Conservation (phyloP, 2,113 vertebrate genomes). For the Corynorhinus townsendii region DNA sequence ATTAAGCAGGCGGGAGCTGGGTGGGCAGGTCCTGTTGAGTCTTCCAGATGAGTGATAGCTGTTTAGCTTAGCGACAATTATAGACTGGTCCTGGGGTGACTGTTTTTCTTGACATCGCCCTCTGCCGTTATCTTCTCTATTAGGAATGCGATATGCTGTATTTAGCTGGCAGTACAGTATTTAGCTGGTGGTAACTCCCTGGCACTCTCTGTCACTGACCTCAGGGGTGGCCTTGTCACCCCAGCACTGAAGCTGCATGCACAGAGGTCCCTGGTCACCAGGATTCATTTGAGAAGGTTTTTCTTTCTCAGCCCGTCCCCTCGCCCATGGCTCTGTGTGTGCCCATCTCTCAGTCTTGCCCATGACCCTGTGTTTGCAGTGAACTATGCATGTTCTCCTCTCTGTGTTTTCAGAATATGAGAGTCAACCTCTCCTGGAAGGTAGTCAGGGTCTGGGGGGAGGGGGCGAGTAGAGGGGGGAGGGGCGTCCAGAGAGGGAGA, state of each 20-base stretch:
- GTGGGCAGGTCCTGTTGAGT: background rate
- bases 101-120: background rate
- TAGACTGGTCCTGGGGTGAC: too few species aligned
- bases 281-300: background rate
- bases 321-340: rapidly evolving
- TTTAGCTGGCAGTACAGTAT: background rate
- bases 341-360: background rate
- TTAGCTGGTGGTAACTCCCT: background rate
- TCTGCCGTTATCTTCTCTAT: background rate
- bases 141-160: background rate
- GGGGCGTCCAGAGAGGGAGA: background rate
- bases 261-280: background rate
- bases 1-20: background rate
- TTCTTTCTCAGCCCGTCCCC: background rate
- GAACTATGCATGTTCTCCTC: background rate
- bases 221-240: background rate
- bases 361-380: background rate
- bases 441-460: background rate
- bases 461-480: too few species aligned
- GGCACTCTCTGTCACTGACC: background rate
- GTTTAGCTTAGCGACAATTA: background rate
- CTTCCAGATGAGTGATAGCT: rapidly evolving
- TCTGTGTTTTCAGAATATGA: background rate
- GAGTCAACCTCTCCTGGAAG: background rate
- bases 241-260: background rate